These are phyloP conservation scores for Heliconius melpomene DNA, from an alignment of 1,140 invertebrate species.

Conservation along the genomic window DNA sequence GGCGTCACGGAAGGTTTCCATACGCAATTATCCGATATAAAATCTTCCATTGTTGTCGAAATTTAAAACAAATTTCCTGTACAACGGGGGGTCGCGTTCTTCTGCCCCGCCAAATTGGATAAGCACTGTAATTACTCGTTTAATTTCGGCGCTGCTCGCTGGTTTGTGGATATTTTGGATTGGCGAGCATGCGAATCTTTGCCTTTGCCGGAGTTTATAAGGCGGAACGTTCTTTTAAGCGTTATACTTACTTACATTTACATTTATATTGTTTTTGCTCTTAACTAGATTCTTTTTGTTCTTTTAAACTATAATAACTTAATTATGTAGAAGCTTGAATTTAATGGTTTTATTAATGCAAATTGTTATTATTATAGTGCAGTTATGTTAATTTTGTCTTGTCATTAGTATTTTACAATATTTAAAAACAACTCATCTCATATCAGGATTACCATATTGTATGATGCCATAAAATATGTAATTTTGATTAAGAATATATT, in stretches of 20 bases:
- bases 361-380: background rate
- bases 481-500: background rate
- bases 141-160: constrained; percentile 57
- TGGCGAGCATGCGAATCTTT: constrained; percentile 51
- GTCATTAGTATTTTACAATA: no score
- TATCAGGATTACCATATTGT: no score
- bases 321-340: background rate
- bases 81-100: constrained; percentile 74
- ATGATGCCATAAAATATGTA: background rate
- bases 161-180: constrained; percentile 66
- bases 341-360: background rate
- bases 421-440: no score
- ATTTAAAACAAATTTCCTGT: constrained; percentile 80
- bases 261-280: constrained; percentile 55
- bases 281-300: constrained; percentile 41
- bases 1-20: constrained; percentile 68
- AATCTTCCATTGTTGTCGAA: constrained; percentile 79
- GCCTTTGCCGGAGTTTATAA: constrained; percentile 54
- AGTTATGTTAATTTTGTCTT: no score
- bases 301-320: constrained; percentile 21
- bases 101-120: constrained; percentile 77
- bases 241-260: constrained; percentile 49
- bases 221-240: constrained; percentile 54
- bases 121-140: constrained; percentile 77
- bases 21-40: constrained; percentile 69